A percentile compares a stretch with the other conserved stretches of the same genome.
Conservation (phyloP, 2,888 invertebrate species). For the Cheilosia pagana region DNA sequence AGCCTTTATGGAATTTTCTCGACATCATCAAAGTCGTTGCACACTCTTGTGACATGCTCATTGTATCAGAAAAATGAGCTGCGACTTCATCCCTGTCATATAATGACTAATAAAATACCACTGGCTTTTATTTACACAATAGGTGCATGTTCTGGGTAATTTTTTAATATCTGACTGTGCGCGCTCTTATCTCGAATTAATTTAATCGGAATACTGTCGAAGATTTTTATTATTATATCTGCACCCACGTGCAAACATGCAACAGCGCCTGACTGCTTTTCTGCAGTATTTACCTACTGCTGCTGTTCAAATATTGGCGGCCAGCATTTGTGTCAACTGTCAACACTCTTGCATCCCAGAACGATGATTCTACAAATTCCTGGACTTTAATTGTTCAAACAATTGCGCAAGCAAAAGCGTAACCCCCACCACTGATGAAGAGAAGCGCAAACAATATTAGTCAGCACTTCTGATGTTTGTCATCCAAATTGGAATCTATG, state of each 20-base stretch:
- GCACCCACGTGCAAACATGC: not conserved
- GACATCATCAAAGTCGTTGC: no score
- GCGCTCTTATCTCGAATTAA: no score
- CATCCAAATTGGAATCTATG: constrained; percentile 11
- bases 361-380: not conserved
- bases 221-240: not conserved
- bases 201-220: no score
- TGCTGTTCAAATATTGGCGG: constrained; percentile 29
- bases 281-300: constrained; percentile 27
- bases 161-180: no score
- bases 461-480: constrained; percentile 15
- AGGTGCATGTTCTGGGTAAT: no score
- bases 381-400: constrained; percentile 31
- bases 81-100: no score
- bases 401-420: constrained; percentile 45
- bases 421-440: constrained; percentile 1
- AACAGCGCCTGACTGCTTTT: not conserved
- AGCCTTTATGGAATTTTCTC: no score
- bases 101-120: no score
- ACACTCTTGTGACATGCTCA: no score
- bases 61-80: no score
- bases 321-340: constrained; percentile 36
- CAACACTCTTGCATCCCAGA: not conserved
- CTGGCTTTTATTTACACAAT: no score
- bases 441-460: constrained; percentile 29